Conservation (phyloP, 2,113 vertebrate species). For the Syrrhaptes paradoxus region DNA sequence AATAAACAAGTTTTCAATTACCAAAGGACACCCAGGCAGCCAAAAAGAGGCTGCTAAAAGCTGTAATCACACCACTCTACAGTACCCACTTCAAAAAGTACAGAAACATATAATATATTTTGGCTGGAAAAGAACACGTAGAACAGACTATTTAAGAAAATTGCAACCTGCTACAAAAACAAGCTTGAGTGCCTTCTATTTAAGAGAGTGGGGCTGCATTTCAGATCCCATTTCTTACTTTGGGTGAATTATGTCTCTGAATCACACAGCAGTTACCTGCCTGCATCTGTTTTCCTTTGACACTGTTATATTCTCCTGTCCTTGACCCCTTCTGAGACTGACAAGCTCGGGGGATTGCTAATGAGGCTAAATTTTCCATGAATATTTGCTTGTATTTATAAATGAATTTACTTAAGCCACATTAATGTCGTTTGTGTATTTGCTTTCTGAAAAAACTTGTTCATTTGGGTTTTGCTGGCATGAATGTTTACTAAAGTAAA, state of each 20-base stretch:
- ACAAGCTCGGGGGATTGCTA: not conserved
- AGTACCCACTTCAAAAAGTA: conserved; percentile 30
- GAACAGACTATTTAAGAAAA: conserved; percentile 70
- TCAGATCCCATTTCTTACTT: conserved; percentile 51
- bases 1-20: conserved; percentile 67
- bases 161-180: conserved; percentile 70
- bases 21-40: conserved; percentile 43
- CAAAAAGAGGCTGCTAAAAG: conserved; percentile 61
- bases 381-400: conserved; percentile 44
- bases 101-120: conserved; percentile 34
- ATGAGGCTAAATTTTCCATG: conserved; percentile 10
- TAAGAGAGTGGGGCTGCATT: conserved; percentile 47
- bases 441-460: not conserved
- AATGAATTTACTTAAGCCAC: conserved; percentile 30
- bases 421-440: conserved; percentile 22
- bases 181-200: conserved; percentile 59
- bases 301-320: conserved; percentile 17
- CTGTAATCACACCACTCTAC: conserved; percentile 62
- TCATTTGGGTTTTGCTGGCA: not conserved
- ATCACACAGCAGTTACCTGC: conserved; percentile 23
- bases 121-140: conserved; percentile 45
- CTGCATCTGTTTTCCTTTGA: conserved; percentile 46
- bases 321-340: conserved; percentile 40
- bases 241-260: conserved; percentile 62
- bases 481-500: conserved; percentile 42